These are phyloP conservation scores for Leptodactylus fuscus DNA, from an alignment of 2,113 vertebrate species.

Conservation along the genomic window DNA sequence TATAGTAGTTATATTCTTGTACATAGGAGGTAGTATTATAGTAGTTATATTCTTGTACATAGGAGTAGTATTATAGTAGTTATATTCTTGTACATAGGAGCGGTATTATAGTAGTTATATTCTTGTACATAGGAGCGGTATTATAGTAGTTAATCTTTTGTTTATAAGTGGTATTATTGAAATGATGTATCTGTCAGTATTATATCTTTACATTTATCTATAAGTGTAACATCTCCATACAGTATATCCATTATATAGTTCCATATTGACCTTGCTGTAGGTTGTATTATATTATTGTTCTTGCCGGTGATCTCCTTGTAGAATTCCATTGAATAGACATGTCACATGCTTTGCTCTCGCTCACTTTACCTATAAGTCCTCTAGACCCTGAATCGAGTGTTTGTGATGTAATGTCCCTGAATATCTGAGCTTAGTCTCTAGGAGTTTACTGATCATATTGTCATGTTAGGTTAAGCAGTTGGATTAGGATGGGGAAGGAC, in stretches of 20 bases:
- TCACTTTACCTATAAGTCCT: no score
- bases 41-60: neutral
- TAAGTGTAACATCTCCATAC: no score
- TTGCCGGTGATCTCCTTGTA: no score
- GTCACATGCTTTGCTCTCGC: no score
- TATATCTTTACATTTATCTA: no score
- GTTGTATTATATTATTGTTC: no score
- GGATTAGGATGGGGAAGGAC: neutral
- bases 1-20: slow-evolving; percentile 3
- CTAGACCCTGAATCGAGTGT: neutral
- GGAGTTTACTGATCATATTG: neutral
- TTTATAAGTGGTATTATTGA: neutral
- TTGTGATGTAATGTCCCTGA: neutral
- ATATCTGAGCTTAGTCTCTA: neutral
- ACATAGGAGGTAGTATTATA: neutral
- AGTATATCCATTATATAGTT: no score
- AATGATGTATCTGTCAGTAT: no score
- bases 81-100: neutral
- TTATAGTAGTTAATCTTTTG: neutral
- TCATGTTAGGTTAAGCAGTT: neutral
- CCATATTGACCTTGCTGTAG: no score
- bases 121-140: neutral
- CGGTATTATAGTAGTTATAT: slow-evolving; percentile 3
- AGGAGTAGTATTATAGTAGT: neutral
- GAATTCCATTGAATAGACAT: no score